A percentile compares a stretch with the other conserved stretches of the same genome.
These are phyloP conservation scores for Cryptoleucopteryx plumbea DNA, from an alignment of 2,113 vertebrate genomes.

Conservation along the genomic window DNA sequence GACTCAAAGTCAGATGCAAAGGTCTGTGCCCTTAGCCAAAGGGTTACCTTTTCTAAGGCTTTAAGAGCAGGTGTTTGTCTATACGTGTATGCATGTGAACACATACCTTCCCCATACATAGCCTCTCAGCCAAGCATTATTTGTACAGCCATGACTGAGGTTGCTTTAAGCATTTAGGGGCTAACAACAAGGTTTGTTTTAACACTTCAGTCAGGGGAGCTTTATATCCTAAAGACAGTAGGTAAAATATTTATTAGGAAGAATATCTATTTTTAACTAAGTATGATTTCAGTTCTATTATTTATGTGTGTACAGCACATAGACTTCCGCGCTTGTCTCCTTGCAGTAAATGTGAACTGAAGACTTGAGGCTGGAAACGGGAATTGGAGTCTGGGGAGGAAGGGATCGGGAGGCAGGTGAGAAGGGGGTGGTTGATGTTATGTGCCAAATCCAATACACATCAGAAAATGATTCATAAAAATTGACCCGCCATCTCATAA, in stretches of 20 bases:
- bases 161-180: background rate
- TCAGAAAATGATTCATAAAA: background rate
- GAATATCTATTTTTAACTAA: slow-evolving; percentile 71
- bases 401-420: background rate
- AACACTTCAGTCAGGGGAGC: background rate
- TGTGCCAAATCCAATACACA: background rate
- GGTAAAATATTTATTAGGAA: slow-evolving; percentile 76
- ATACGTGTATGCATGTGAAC: rapidly evolving
- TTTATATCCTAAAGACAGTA: slow-evolving; percentile 54
- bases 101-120: background rate
- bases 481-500: background rate
- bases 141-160: background rate
- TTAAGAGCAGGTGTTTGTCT: rapidly evolving
- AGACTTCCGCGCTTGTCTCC: background rate
- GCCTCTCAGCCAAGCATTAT: rapidly evolving
- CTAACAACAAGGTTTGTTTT: background rate
- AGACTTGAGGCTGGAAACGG: background rate
- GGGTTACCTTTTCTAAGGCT: background rate
- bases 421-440: background rate
- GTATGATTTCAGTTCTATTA: slow-evolving; percentile 70
- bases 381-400: background rate
- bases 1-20: background rate
- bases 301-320: slow-evolving; percentile 56
- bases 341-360: background rate
- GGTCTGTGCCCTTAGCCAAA: background rate